phyloP scores from a whole-genome alignment of 2,888 invertebrate species.

The Panopea generosa region DNA sequence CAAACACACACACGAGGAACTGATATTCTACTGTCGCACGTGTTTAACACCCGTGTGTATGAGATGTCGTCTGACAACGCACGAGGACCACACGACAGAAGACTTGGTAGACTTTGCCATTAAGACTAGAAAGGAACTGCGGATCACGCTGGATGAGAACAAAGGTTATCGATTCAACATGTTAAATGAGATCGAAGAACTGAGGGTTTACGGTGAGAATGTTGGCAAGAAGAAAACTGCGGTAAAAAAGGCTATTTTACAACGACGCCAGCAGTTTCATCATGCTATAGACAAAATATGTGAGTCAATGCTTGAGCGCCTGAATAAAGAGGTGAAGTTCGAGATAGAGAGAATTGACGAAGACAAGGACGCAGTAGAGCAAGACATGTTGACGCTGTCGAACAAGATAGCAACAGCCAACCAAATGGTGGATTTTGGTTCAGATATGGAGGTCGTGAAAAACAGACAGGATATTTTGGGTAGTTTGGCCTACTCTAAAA shows the following conservation, averaged over 20 bases:
- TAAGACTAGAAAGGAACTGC: constrained; percentile 43
- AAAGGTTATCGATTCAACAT: constrained; percentile 50
- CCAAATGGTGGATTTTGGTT: constrained; percentile 66
- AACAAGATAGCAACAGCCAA: constrained; percentile 60
- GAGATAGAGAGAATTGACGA: constrained; percentile 45
- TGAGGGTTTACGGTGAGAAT: constrained; percentile 43
- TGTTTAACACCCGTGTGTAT: constrained; percentile 55
- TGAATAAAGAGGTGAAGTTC: constrained; percentile 43
- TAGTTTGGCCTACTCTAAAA: constrained; percentile 43
- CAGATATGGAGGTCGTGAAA: constrained; percentile 61
- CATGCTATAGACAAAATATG: constrained; percentile 47
- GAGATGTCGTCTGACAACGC: constrained; percentile 57
- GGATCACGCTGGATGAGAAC: constrained; percentile 42
- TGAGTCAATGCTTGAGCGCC: constrained; percentile 35
- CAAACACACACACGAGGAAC: constrained; percentile 60
- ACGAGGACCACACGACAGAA: constrained; percentile 63
- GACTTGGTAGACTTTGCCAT: constrained; percentile 53
- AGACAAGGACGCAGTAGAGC: constrained; percentile 49
- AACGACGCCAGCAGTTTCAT: constrained; percentile 46
- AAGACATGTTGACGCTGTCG: constrained; percentile 52
- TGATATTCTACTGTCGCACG: constrained; percentile 61
- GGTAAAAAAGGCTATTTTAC: constrained; percentile 23
- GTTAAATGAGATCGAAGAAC: constrained; percentile 57
- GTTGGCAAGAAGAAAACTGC: constrained; percentile 29
- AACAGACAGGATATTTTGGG: constrained; percentile 39